Base-by-base conservation (phyloP, 2,888 invertebrate species). In the Antheraea yamamai region DNA sequence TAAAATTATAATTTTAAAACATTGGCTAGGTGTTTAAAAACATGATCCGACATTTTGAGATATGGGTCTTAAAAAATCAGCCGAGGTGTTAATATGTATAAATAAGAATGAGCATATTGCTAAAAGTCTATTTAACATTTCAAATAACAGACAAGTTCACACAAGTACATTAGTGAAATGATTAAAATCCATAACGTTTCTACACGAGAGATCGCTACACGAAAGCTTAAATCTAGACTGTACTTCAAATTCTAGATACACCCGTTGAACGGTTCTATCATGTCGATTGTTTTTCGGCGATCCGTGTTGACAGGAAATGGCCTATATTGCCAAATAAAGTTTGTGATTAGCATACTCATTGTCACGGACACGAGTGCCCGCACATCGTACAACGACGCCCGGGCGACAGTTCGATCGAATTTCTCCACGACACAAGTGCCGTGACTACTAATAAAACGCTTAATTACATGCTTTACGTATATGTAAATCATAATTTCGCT, bases 341-440 rank as follows among this genome's bases (percentile, higher is more conserved):
- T 78, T 80, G 78, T 82, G 81, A 88, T 91, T 91, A 88, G 83
- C 91, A 91, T 90, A 88, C 81, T 79, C 81, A 77, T 84, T 84
- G 88, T 88, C 91, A 91, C 88, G 89, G 87, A 83, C 86, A 77
- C 76, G 52, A 78, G 74, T 77, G 76, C 77, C 76, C 77, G 82
- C 77, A 81, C 77, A 81, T 80, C 79, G 80, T 79, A 81, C 79
- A 74, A 61, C 79, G 77, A 76, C 78, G 81, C 81, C 75, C 75
- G 74, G 75, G 71, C 74, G 30, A 74, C 75, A 72, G 66, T 74
- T 66, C 72, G 74, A 74, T 80, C 81, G 82, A 87, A 86, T 92
- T 92, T 92, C 92, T 87, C 91, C 82, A 78, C 82, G 76, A 75
- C 74, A 77, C 84, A 88, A 92, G 92, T 91, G 92, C 83, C 74